A percentile compares a stretch with the other conserved stretches of the same genome.
These are phyloP conservation scores for Tapirus indicus DNA, from an alignment of 2,797 vertebrate species.

Conservation along the genomic window DNA sequence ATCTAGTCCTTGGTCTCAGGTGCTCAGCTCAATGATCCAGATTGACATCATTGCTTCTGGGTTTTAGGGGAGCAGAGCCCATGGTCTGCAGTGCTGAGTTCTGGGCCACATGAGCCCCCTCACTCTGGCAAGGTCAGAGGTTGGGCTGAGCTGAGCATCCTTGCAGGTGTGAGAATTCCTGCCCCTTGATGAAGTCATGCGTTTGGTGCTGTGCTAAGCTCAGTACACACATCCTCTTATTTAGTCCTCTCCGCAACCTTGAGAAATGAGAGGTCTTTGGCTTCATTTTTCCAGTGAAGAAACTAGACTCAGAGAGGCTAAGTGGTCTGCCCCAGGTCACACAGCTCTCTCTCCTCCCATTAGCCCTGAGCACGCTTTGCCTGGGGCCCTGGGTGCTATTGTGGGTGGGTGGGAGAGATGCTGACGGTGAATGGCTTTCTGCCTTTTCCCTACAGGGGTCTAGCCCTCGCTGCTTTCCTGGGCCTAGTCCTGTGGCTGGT, in stretches of 20 bases:
- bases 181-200: neutral
- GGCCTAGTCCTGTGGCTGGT: constrained; percentile 92
- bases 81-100: neutral
- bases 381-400: neutral
- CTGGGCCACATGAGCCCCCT: neutral
- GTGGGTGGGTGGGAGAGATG: too few species aligned
- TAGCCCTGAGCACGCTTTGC: neutral
- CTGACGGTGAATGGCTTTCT: neutral
- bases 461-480: constrained; percentile 86
- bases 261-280: neutral
- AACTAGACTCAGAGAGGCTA: neutral
- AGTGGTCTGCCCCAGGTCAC: neutral
- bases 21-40: fast-evolving
- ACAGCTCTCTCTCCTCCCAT: neutral
- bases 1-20: neutral
- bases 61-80: neutral
- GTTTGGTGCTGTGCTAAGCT: neutral
- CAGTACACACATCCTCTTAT: neutral
- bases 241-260: neutral
- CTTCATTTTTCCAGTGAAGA: neutral
- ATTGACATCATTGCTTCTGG: neutral
- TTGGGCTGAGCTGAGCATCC: neutral
- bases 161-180: neutral
- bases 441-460: constrained; percentile 88
- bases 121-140: neutral